These are phyloP conservation scores for Pitta sordida DNA, from an alignment of 2,113 vertebrate genomes.

Conservation along the genomic window DNA sequence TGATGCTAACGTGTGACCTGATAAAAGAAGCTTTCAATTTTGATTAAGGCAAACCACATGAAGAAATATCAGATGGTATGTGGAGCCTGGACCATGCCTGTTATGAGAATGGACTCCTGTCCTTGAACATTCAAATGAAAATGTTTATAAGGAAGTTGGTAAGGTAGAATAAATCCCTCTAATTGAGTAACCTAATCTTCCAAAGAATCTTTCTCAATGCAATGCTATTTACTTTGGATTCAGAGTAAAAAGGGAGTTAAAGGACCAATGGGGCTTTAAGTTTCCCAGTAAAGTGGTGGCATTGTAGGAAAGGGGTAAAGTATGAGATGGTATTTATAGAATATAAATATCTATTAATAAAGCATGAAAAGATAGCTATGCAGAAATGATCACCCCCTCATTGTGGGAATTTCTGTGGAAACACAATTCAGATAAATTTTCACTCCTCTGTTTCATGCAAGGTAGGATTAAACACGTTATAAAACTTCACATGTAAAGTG, in stretches of 20 bases:
- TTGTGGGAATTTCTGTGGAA: slow-evolving; percentile 18
- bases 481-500: not conserved
- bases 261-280: not conserved
- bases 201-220: slow-evolving; percentile 35
- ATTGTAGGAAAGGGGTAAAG: slow-evolving; percentile 28
- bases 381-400: not conserved
- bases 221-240: slow-evolving; percentile 54
- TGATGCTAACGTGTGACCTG: not conserved
- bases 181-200: slow-evolving; percentile 47
- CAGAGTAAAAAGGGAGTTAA: slow-evolving; percentile 8
- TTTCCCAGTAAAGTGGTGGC: slow-evolving; percentile 35
- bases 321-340: slow-evolving; percentile 14
- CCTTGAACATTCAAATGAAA: slow-evolving; percentile 44
- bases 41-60: not conserved
- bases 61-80: not conserved
- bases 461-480: not conserved
- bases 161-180: slow-evolving; percentile 43
- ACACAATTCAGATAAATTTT: not conserved
- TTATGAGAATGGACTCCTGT: not conserved
- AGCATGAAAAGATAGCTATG: slow-evolving; percentile 48
- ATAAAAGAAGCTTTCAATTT: slow-evolving; percentile 12
- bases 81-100: not conserved
- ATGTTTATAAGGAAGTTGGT: slow-evolving; percentile 50
- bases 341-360: slow-evolving; percentile 47
- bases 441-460: not conserved